Evolutionary conservation across 2,888 invertebrate species (phyloP), one percentile per base, ranked within the genome.

Genomic region (Pyrrhopygopsis socrates): DNA sequence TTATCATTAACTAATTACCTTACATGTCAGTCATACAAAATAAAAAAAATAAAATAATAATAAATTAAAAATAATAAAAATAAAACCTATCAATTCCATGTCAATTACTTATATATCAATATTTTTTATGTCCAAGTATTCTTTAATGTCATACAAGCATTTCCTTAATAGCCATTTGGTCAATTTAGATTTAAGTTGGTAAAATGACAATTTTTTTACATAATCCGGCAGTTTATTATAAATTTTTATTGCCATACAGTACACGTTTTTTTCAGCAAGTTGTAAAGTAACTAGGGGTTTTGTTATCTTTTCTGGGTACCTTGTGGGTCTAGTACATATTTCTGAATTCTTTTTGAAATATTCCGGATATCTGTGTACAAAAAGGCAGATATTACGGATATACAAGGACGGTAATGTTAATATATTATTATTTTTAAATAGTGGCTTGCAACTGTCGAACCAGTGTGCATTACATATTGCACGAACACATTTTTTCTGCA

Each of bases 311-410:
- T 60, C 13, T 60, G 24, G 24, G 15, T 60, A 24, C 13, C 60
- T 60, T 2, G 24, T 24, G 2, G 60, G 60, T 60, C 60, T 60
- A 15, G 24, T 15, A 60, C 11, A 27, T 60, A 27, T 4, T 1
- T 60, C 60, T 27, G 2, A 3, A 3, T 60, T 60, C 27, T 60
- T 24, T 27, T 3, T 5, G 27, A 60, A 60, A 27, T 60, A 60
- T 15, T 60, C 60, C 6, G 74, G 75, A 15, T 75, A 63, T n/a
- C 22, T 75, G n/a, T 63, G 63, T 20, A 75, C 75, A 60, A 75
- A 60, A 20, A 75, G 41, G 11, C 34, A 34, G 34, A 34, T 11
- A 34, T 34, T 34, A 8, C 34, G 34, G 34, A 34, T 34, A 34
- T 34, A 34, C 34, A 34, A 34, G 5, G 34, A 34, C 5, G 34